phyloP scores from a whole-genome alignment of 2,113 vertebrate genomes.

The Pao palembangensis region DNA sequence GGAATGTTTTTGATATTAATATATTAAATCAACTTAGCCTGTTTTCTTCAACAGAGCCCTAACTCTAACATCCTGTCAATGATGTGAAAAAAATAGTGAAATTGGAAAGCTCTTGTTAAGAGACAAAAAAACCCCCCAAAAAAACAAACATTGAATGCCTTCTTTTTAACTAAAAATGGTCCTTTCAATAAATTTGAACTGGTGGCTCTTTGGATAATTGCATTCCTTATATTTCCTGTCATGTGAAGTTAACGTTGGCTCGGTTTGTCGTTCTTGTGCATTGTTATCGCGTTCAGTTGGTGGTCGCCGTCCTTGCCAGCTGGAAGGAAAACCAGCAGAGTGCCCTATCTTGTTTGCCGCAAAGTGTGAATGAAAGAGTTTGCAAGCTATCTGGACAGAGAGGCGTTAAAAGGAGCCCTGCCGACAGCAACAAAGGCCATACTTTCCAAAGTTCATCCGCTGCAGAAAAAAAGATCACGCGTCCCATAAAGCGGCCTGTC shows the following conservation, averaged over 20 bases:
- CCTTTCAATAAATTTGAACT: not conserved
- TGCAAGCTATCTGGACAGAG: conserved; percentile 55
- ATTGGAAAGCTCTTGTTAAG: conserved; percentile 12
- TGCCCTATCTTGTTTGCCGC: conserved; percentile 58
- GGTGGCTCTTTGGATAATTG: not conserved
- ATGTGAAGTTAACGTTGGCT: conserved; percentile 7
- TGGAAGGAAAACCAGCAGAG: conserved; percentile 43
- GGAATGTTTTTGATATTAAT: conserved; percentile 23
- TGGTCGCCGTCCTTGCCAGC: conserved; percentile 48
- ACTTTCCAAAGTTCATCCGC: conserved; percentile 42
- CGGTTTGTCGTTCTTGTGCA: conserved; percentile 35
- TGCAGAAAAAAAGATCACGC: conserved; percentile 18
- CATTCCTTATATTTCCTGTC: not conserved
- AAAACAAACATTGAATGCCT: not conserved
- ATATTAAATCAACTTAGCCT: conserved; percentile 31
- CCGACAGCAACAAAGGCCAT: conserved; percentile 38
- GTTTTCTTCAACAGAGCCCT: conserved; percentile 6
- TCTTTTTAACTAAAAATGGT: conserved; percentile 4
- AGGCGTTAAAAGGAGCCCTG: conserved; percentile 61
- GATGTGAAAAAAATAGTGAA: not conserved
- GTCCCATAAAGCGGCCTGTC: conserved; percentile 19
- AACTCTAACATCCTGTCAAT: conserved; percentile 3
- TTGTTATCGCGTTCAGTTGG: conserved; percentile 40
- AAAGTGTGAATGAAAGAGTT: conserved; percentile 65
- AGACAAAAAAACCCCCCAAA: not conserved